Evolutionary conservation across 2,888 invertebrate species (phyloP), one percentile per base, ranked within the genome.

Genomic region (Eupsilia transversa): DNA sequence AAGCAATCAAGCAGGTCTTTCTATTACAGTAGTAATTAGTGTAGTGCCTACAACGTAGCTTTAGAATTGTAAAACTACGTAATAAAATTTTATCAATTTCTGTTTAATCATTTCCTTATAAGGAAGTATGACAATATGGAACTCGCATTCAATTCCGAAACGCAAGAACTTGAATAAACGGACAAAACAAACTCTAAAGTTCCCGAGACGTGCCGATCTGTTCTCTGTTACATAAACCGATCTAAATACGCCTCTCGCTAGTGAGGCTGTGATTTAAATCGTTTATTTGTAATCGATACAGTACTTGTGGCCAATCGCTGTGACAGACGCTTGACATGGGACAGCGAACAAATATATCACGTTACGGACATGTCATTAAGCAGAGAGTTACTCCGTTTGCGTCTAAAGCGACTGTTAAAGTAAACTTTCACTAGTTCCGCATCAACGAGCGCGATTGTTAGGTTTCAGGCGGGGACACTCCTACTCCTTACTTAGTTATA

Each of bases 321-420:
- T 86, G 78, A 87, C 86, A 79, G 73, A 59, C 68, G 35, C 60
- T 80, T 87, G 86, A 85, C 80, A 86, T 82, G 79, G 79, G 77
- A 74, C 75, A 79, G 61, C 71, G 76, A 84, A 77, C 83, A 77
- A 80, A 87, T 86, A 83, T 87, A 87, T 90, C 87, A 87, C 87
- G 85, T 87, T 86, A 86, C 86, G 79, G 84, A 88, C 84, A 86
- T 89, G 81, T 86, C 84, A 86, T 86, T 86, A 79, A 43, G 66
- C 52, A 46, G 49, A 76, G 84, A 79, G 78, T 74, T 65, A 76
- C 77, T 82, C 60, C 35, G 71, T 80, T 77, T 74, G 80, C 74
- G 17, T 77, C 64, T 71, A 63, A 85, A 68, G 70, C 27, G 69
- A 63, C 59, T 73, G 68, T 77, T 80, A 41, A 84, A 82, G 79